A percentile compares a stretch with the other conserved stretches of the same genome.
Conservation (phyloP, 2,113 vertebrate species). For the Zosterops hypoxanthus region DNA sequence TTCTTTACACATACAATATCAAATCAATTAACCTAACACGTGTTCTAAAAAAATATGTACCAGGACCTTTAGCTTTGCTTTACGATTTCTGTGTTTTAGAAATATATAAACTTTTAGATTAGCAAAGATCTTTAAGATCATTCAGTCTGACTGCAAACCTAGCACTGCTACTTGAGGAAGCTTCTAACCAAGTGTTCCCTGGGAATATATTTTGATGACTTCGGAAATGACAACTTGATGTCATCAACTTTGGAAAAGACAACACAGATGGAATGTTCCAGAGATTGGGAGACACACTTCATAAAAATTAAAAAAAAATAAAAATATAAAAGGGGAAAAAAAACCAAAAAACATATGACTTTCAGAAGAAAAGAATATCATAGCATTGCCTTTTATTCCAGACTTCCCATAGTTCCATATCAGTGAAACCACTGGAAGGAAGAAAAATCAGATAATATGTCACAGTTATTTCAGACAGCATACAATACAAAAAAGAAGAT, state of each 20-base stretch:
- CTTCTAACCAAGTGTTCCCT: background rate
- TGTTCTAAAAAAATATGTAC: background rate
- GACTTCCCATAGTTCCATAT: background rate
- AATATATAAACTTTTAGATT: background rate
- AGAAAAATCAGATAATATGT: background rate
- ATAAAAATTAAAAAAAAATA: background rate
- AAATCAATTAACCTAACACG: background rate
- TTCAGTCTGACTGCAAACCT: background rate
- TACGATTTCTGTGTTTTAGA: background rate
- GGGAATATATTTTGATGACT: background rate
- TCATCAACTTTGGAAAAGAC: background rate
- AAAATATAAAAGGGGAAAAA: no score
- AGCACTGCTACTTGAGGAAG: background rate
- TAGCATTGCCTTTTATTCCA: background rate
- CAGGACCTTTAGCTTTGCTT: background rate
- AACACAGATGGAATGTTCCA: background rate
- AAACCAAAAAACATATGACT: no score
- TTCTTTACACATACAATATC: background rate
- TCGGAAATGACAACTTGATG: background rate
- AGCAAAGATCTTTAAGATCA: background rate
- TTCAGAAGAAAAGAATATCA: background rate
- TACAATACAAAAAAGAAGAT: background rate
- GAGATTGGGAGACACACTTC: background rate
- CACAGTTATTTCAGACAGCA: background rate
- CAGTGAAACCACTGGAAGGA: background rate